phyloP scores from a whole-genome alignment of 2,797 vertebrate genomes.

The Ceryle rudis region DNA sequence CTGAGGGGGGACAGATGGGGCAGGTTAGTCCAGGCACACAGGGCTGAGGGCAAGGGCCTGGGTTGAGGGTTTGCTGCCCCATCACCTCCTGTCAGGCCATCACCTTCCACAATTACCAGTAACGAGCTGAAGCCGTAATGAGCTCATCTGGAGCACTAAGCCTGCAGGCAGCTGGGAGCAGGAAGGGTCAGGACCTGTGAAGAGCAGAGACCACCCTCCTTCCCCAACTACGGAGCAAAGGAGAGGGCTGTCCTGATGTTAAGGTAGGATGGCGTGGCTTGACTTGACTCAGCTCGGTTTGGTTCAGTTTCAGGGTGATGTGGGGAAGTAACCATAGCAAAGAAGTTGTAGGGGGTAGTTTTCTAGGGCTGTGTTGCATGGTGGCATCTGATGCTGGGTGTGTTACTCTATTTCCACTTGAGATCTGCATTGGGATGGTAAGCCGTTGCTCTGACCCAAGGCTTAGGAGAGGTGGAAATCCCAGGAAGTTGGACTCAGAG shows the following conservation, averaged over 20 bases:
- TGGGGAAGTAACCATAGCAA: not conserved
- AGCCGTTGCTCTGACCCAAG: not conserved
- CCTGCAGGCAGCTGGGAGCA: not conserved
- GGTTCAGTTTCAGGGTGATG: not conserved
- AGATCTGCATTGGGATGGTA: not conserved
- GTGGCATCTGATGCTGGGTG: not conserved
- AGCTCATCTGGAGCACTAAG: not conserved
- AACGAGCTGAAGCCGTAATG: rapidly evolving
- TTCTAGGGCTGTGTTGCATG: not conserved
- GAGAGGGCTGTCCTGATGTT: not conserved
- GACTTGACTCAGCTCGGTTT: too few relatives aligned
- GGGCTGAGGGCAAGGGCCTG: not conserved
- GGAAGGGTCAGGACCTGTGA: not conserved
- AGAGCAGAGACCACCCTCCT: not conserved
- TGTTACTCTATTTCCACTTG: not conserved
- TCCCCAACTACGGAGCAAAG: not conserved
- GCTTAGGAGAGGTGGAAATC: not conserved
- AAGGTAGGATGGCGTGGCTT: not conserved
- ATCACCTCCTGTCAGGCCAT: not conserved
- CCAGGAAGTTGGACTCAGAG: not conserved
- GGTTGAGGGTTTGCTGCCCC: not conserved
- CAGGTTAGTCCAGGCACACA: not conserved
- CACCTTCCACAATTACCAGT: not conserved
- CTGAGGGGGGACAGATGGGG: conserved; percentile 68
- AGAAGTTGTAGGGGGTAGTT: rapidly evolving